phyloP scores from a whole-genome alignment of 2,888 invertebrate species.

The Amphipyra berbera region DNA sequence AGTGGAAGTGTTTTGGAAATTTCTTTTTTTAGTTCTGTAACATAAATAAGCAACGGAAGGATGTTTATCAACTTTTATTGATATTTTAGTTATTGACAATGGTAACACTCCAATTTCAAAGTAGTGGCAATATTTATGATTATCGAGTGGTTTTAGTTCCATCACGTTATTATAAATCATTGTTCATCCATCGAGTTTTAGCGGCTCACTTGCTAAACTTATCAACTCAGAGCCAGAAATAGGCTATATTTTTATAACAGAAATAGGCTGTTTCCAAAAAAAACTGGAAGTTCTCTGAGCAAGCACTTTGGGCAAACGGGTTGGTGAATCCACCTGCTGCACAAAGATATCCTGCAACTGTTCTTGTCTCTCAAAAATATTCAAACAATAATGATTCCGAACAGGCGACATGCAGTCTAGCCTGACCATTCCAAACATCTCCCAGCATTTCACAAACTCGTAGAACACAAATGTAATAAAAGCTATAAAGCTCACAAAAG shows the following conservation, averaged over 20 bases:
- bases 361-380: too few species aligned
- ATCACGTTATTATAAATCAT: too few species aligned
- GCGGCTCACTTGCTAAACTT: too few species aligned
- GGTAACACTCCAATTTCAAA: constrained; percentile 23
- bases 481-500: constrained; percentile 35
- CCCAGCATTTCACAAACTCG: background rate
- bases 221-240: background rate
- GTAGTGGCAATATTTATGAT: constrained; percentile 21
- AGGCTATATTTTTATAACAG: too few species aligned
- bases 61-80: constrained; percentile 26
- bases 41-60: constrained; percentile 8
- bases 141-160: background rate
- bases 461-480: constrained; percentile 27
- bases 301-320: too few species aligned
- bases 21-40: constrained; percentile 19
- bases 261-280: too few species aligned
- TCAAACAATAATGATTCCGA: background rate
- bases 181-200: too few species aligned
- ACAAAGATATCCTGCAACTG: too few species aligned
- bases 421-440: background rate
- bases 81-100: constrained; percentile 6
- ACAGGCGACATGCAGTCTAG: constrained; percentile 16
- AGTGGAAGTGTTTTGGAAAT: constrained; percentile 4
- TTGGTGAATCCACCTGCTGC: too few species aligned
- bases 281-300: too few species aligned